Evolutionary conservation across 1,140 invertebrate genomes (phyloP).

Genomic region (Drosophila guanche): DNA sequence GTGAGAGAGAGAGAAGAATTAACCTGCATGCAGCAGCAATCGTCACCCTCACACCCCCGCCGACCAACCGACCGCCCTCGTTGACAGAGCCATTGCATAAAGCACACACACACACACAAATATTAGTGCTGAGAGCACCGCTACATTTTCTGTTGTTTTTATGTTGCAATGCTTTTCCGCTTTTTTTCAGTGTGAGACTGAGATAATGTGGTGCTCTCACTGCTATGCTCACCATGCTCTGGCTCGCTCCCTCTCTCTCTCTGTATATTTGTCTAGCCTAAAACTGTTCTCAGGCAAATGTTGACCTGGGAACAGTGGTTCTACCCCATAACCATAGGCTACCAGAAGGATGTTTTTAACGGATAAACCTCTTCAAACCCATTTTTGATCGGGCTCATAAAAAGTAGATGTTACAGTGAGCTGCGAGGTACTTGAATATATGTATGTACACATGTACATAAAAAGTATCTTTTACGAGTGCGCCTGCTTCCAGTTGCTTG

Average conservation of each 20-base stretch:
- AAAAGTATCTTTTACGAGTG: constrained; percentile 14
- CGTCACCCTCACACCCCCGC: constrained; percentile 48
- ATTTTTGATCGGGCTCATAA: constrained; percentile 20
- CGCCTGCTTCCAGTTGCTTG: no score
- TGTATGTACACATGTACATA: no score
- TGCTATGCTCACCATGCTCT: not conserved
- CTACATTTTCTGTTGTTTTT: constrained; percentile 43
- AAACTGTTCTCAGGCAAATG: constrained; percentile 10
- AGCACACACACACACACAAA: constrained; percentile 42
- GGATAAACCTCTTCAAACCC: constrained; percentile 2
- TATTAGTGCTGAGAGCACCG: constrained; percentile 5
- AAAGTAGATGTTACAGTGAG: constrained; percentile 7
- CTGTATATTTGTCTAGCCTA: constrained; percentile 9
- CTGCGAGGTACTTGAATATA: not conserved
- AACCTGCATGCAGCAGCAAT: constrained; percentile 65
- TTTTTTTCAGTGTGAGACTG: no score
- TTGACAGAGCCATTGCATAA: constrained; percentile 65
- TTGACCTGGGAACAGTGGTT: constrained; percentile 46
- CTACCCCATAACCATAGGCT: no score
- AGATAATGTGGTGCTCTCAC: not conserved
- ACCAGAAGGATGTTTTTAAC: no score
- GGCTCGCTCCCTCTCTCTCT: constrained; percentile 16
- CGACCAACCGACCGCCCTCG: not conserved
- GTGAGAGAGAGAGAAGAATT: constrained; percentile 52
- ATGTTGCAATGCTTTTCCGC: constrained; percentile 56